Conservation (phyloP, 2,888 invertebrate species). For the Hirudinaria manillensis region DNA sequence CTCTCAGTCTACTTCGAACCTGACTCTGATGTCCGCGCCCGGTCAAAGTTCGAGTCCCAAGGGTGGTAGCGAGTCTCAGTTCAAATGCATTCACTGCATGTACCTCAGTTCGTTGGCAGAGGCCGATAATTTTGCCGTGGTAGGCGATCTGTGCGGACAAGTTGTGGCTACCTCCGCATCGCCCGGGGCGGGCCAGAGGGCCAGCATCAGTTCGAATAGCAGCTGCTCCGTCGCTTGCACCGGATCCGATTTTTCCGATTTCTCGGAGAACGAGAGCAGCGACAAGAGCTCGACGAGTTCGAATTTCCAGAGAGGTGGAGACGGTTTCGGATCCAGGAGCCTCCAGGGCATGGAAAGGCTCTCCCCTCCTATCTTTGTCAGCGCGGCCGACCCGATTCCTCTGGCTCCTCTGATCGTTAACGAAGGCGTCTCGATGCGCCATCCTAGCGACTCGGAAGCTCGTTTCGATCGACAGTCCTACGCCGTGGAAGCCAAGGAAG, state of each 20-base stretch:
- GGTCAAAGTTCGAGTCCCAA: neutral
- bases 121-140: neutral
- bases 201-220: neutral
- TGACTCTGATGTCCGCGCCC: neutral
- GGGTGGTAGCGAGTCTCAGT: neutral
- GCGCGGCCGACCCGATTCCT: neutral
- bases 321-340: neutral
- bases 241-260: neutral
- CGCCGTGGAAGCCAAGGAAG: no score
- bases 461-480: no score
- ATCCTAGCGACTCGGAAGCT: neutral
- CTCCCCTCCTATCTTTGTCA: neutral
- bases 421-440: neutral
- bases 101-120: constrained; percentile 17
- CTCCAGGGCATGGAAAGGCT: neutral
- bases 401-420: neutral
- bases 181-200: neutral
- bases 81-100: constrained; percentile 24
- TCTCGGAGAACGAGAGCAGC: neutral
- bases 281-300: neutral
- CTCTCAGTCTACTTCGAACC: neutral
- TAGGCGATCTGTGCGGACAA: neutral
- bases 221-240: neutral
- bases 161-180: neutral
- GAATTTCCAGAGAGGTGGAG: no score